These are phyloP conservation scores for Ceratina calcarata DNA, from an alignment of 1,140 invertebrate genomes.

Conservation along the genomic window DNA sequence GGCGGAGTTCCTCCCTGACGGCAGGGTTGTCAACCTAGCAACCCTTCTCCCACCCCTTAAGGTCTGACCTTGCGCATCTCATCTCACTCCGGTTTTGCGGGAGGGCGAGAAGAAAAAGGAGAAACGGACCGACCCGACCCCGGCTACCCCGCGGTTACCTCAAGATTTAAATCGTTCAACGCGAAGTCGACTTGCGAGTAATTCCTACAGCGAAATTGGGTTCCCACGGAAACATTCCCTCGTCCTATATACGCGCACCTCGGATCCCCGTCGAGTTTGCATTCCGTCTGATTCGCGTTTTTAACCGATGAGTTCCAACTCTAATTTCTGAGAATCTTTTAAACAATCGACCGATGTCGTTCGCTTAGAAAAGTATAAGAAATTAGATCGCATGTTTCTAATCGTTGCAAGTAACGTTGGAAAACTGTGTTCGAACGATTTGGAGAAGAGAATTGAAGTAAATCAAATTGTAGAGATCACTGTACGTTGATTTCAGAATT, in stretches of 20 bases:
- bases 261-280: too few species aligned
- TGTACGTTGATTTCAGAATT: background rate
- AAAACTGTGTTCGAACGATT: too few species aligned
- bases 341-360: background rate
- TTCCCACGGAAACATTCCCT: conserved; percentile 7
- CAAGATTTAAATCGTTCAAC: conserved; percentile 58
- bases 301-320: background rate
- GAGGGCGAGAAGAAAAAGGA: conserved; percentile 52
- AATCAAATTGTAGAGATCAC: background rate
- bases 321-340: too few species aligned
- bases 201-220: conserved; percentile 32
- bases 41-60: conserved; percentile 70
- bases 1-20: conserved; percentile 68
- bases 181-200: conserved; percentile 54
- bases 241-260: background rate
- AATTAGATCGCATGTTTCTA: background rate
- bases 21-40: conserved; percentile 70
- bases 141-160: conserved; percentile 55
- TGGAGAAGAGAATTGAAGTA: background rate
- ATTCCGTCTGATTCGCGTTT: background rate
- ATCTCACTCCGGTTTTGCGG: conserved; percentile 51
- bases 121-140: conserved; percentile 42
- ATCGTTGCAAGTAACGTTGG: too few species aligned
- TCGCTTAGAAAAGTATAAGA: background rate
- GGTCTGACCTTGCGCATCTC: conserved; percentile 69